phyloP scores from a whole-genome alignment of 2,888 invertebrate genomes.

The Teleiodes luculella region DNA sequence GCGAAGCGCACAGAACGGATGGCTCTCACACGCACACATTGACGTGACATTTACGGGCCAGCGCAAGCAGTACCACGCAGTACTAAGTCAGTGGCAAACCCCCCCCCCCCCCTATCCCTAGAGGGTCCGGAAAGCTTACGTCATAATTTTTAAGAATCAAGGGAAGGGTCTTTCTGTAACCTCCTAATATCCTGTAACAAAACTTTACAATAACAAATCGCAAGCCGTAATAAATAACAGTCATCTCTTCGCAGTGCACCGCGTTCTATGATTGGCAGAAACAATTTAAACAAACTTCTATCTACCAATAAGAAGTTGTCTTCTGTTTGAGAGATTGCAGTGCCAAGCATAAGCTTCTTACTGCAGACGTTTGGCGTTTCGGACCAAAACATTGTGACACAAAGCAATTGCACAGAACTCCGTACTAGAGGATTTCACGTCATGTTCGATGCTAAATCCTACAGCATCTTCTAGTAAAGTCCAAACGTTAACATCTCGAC shows the following conservation, averaged over 20 bases:
- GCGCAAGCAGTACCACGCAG: too few relatives aligned
- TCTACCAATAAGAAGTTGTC: background rate
- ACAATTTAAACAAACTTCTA: background rate
- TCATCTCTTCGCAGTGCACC: too few relatives aligned
- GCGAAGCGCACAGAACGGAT: too few relatives aligned
- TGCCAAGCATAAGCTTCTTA: slow-evolving; percentile 5
- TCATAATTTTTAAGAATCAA: too few relatives aligned
- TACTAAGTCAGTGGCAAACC: too few relatives aligned
- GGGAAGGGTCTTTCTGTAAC: too few relatives aligned
- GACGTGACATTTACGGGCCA: too few relatives aligned
- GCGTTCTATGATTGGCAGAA: background rate
- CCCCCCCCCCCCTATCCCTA: too few relatives aligned
- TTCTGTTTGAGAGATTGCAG: background rate
- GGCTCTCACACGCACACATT: too few relatives aligned
- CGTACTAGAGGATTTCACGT: background rate
- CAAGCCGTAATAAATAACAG: too few relatives aligned
- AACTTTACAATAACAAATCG: background rate
- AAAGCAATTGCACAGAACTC: background rate
- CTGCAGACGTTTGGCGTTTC: background rate
- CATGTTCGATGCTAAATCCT: background rate
- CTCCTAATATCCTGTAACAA: too few relatives aligned
- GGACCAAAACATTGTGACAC: slow-evolving; percentile 4
- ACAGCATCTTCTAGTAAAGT: background rate
- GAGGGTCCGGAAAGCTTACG: too few relatives aligned
- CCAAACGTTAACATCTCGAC: background rate